phyloP scores from a whole-genome alignment of 1,140 invertebrate species.

The Zaprionus capensis region DNA sequence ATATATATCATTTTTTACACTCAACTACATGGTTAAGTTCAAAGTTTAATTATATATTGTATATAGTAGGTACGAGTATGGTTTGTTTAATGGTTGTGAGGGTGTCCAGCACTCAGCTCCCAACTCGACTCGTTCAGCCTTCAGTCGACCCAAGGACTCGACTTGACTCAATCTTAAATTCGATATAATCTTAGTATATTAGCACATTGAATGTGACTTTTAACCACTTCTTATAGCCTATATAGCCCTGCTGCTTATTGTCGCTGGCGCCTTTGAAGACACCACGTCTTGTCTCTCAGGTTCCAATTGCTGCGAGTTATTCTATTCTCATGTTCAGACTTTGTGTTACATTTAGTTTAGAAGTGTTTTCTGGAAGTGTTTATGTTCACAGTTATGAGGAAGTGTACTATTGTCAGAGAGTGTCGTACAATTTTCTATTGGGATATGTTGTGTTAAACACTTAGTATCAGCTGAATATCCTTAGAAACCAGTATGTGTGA shows the following conservation, averaged over 20 bases:
- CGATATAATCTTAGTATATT: slow-evolving; percentile 33
- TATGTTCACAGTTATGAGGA: neutral
- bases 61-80: slow-evolving; percentile 20
- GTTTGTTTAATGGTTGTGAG: slow-evolving; percentile 42
- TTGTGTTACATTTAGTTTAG: slow-evolving; percentile 60
- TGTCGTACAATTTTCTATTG: neutral
- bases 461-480: neutral
- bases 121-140: slow-evolving; percentile 32
- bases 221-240: slow-evolving; percentile 28
- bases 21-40: slow-evolving; percentile 24
- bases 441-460: neutral
- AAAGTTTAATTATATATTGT: slow-evolving; percentile 13
- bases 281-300: slow-evolving; percentile 37
- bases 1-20: slow-evolving; percentile 28
- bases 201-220: slow-evolving; percentile 23
- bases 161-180: slow-evolving; percentile 50
- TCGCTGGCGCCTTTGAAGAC: slow-evolving; percentile 22
- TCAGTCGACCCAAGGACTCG: slow-evolving; percentile 12
- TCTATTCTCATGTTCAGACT: slow-evolving; percentile 59
- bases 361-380: slow-evolving; percentile 53
- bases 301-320: slow-evolving; percentile 26
- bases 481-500: no score
- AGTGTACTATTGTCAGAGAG: neutral
- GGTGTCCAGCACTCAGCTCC: slow-evolving; percentile 63
- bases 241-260: slow-evolving; percentile 46